Base-by-base conservation (phyloP, 2,113 vertebrate genomes). In the Astur gentilis region DNA sequence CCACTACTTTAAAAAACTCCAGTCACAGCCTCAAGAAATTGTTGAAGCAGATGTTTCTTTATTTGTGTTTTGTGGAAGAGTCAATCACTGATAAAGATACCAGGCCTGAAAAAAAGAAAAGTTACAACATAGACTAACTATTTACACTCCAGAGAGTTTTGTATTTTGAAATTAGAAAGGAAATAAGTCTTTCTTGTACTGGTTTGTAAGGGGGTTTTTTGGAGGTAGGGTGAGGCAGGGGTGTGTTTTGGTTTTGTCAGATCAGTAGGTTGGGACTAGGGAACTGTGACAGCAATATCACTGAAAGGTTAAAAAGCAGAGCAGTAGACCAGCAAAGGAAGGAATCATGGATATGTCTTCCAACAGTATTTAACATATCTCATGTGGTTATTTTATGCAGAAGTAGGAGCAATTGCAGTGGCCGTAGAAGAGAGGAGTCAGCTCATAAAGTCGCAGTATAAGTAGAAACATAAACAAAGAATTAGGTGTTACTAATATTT, bases 201-300 rank as follows among this genome's bases (percentile, higher is more conserved):
- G 15, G 25, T 80, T 3, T 19, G 27, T 49, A 5, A 10, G 14
- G 7, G 21, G 14, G 27, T 70, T 26, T 67, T 61, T 19, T 16
- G 3, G 6, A 5, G 21, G 17, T 3, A 11, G 18, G 4, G 2
- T 7, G 8, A 13, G 8, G 21, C 9, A 15, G 3, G 16, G 31
- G 9, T 8, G 4, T 38, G 18, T 11, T 47, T 38, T 49, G 3
- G 1, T 83, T 76, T 55, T 45, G 15, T 62, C 36, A 78, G 11
- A 49, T 32, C 13, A 64, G 19, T 69, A 73, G 11, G 31, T 15
- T 62, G 19, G 10, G 31, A 54, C 9, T 52, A 67, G 38, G 38
- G 34, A 89, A 58, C 26, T 69, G 22, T 54, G 12, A 67, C 36
- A 86, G 29, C 15, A 66, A 8, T 47, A 45, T 62, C 42, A 71